Evolutionary conservation across 37 sponge, comb jelly and placozoan species (phyloP), one percentile per base, ranked within the genome.

Genomic region (Beroe forskalii): DNA sequence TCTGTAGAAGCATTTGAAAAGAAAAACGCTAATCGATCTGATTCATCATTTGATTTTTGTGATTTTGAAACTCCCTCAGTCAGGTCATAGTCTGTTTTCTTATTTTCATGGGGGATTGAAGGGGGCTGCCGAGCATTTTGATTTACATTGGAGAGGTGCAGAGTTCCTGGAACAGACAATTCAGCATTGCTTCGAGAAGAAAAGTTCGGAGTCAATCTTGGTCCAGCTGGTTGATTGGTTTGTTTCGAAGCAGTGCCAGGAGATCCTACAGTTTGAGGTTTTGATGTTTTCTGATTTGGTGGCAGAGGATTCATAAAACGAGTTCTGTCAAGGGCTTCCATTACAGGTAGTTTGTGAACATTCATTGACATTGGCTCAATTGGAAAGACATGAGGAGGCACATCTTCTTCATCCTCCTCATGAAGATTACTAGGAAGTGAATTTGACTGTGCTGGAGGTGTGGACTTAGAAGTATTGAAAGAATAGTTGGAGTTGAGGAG

Each of bases 381-480:
- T 14, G 72, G 72, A 37, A 32, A 69, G 72, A 1, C 14, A 17
- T 69, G 19, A 14, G 72, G 72, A 69, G 72, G 72, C 1, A 69
- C 33, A 33, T 69, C 72, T 32, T 69, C 72, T 36, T 36, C 72
- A 33, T 69, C 72, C 32, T 69, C 72, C 32, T 69, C 72, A 20
- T 8, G 28, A 1, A 69, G 2, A 33, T 35, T 69, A 20, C 72
- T 17, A 2, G 72, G 72, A 27, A 69, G 38, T 14, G 72, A 69
- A 35, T 69, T 1, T 2, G 38, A 69, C 6, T 27, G 72, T 33
- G 33, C 39, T 20, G 72, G 72, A 17, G 72, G 72, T 1, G 38
- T 37, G 25, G 66, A 63, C 2, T 24, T 28, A 9, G 35, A 35
- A 69, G 28, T 69, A 33, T 36, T 32, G 72, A 69, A 69, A 12